Evolutionary conservation across 2,888 invertebrate species (phyloP).

Genomic region (Hirudinaria manillensis): DNA sequence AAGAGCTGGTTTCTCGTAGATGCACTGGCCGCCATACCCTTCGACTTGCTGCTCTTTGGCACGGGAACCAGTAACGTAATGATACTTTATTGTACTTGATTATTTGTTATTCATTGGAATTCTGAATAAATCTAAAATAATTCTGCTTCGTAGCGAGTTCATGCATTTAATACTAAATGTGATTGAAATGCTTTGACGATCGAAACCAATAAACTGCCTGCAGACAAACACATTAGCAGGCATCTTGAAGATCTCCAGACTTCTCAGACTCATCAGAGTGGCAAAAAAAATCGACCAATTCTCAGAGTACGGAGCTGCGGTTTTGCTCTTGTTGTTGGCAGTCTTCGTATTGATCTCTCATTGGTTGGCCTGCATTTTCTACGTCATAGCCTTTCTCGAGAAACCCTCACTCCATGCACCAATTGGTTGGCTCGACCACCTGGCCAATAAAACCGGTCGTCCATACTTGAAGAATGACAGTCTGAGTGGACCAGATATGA

Average conservation of each 20-base stretch:
- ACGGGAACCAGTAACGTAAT: constrained; percentile 53
- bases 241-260: constrained; percentile 51
- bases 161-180: no score
- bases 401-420: constrained; percentile 33
- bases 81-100: background rate
- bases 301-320: constrained; percentile 54
- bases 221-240: constrained; percentile 55
- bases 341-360: constrained; percentile 53
- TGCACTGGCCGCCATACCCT: constrained; percentile 94
- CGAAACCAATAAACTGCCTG: background rate
- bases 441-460: constrained; percentile 47
- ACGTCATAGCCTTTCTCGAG: constrained; percentile 53
- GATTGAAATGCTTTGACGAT: no score
- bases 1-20: constrained; percentile 93
- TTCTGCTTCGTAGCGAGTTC: background rate
- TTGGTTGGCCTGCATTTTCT: constrained; percentile 55
- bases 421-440: constrained; percentile 51
- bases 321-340: constrained; percentile 52
- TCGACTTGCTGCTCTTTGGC: constrained; percentile 76
- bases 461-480: constrained; percentile 50
- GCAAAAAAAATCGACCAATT: constrained; percentile 53
- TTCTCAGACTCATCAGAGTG: constrained; percentile 51
- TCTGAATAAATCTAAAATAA: background rate
- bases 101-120: no score
- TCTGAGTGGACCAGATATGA: constrained; percentile 50